Evolutionary conservation across 2,888 invertebrate genomes (phyloP).

Genomic region (Steromphala cineraria): DNA sequence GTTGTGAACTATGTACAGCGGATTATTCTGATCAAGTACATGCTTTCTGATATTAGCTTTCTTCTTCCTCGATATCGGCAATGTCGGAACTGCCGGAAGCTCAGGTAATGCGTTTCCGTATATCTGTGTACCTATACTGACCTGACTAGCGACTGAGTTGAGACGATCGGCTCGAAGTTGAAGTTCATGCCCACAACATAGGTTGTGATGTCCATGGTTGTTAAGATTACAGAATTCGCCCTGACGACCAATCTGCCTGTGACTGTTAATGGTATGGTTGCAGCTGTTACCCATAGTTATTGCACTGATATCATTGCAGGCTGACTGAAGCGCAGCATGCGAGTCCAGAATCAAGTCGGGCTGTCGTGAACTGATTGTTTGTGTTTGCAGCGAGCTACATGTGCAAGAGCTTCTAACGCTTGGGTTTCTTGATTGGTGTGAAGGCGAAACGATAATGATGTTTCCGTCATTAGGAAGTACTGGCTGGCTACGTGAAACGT

Average conservation of each 20-base stretch:
- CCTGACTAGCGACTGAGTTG: conserved; percentile 6
- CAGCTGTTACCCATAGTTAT: background rate
- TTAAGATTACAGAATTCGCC: background rate
- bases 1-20: background rate
- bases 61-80: background rate
- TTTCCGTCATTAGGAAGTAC: background rate
- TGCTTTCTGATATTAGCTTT: background rate
- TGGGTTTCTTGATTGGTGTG: background rate
- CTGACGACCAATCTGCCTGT: background rate
- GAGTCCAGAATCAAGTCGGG: background rate
- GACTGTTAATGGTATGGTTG: background rate
- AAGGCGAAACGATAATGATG: background rate
- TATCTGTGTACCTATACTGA: background rate
- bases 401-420: background rate
- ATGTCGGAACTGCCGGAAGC: background rate
- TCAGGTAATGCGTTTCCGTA: background rate
- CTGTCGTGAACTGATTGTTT: background rate
- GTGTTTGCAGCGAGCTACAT: background rate
- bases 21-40: background rate
- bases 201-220: background rate
- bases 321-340: background rate
- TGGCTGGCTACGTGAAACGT: too few relatives aligned
- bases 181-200: background rate
- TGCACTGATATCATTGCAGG: background rate
- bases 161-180: background rate